Percentiles rank a stretch among this genome's conserved stretches.
phyloP scores from a whole-genome alignment of 2,113 vertebrate genomes.

The Erpornis zantholeuca region DNA sequence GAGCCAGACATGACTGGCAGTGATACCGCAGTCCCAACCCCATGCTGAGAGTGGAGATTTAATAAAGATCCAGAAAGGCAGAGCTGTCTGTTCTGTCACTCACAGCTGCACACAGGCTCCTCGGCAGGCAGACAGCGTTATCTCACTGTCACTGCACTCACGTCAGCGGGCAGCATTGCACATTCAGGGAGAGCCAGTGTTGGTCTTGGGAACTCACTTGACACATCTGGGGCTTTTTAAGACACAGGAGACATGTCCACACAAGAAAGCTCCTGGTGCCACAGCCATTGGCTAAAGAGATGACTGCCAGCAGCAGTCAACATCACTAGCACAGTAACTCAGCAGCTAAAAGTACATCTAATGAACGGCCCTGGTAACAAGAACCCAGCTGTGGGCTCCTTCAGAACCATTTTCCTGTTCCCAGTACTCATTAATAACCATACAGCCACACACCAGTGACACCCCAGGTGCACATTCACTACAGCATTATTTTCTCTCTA shows the following conservation, averaged over 20 bases:
- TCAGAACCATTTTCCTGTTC: background rate
- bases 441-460: background rate
- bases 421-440: background rate
- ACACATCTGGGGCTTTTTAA: background rate
- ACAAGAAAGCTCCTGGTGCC: background rate
- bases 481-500: background rate
- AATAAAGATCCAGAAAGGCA: background rate
- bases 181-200: background rate
- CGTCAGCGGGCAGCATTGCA: accelerated
- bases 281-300: background rate
- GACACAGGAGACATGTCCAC: background rate
- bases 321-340: background rate
- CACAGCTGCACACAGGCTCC: background rate
- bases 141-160: background rate
- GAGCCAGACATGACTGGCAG: background rate
- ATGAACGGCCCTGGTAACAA: background rate
- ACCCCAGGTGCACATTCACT: background rate
- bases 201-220: background rate
- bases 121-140: accelerated
- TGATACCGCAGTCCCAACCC: background rate
- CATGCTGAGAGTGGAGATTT: background rate
- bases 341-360: background rate
- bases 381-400: background rate
- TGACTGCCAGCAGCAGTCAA: background rate
- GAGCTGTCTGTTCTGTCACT: background rate